A percentile compares a stretch with the other conserved stretches of the same genome.
phyloP scores from a whole-genome alignment of 2,113 vertebrate genomes.

The Tonatia bakeri region DNA sequence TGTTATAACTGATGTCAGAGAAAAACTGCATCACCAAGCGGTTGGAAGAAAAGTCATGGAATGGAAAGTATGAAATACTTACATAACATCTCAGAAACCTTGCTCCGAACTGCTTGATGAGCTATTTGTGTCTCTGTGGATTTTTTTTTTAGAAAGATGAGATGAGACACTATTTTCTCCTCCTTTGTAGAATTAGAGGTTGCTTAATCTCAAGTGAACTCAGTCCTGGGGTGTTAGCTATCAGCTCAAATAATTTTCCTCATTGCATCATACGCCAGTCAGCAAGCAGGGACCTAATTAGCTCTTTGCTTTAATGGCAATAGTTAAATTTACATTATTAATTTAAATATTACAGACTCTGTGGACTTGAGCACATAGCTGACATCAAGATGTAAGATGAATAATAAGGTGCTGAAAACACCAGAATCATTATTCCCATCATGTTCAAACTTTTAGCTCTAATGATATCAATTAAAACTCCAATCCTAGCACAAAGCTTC shows the following conservation, averaged over 20 bases:
- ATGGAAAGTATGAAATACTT: background rate
- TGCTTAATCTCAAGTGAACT: slow-evolving; percentile 59
- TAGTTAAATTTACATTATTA: slow-evolving; percentile 79
- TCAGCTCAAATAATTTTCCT: slow-evolving; percentile 59
- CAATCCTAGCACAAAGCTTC: slow-evolving; percentile 25
- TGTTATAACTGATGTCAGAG: background rate
- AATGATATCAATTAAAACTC: slow-evolving; percentile 75
- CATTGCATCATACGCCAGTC: slow-evolving; percentile 63
- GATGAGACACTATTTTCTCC: background rate
- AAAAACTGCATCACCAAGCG: slow-evolving; percentile 14
- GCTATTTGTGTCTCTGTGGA: slow-evolving; percentile 27
- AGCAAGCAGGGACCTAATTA: slow-evolving; percentile 80
- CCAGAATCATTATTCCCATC: slow-evolving; percentile 57
- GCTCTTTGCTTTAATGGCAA: slow-evolving; percentile 80
- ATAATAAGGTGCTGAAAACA: slow-evolving; percentile 65
- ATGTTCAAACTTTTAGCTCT: slow-evolving; percentile 66
- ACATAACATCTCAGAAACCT: slow-evolving; percentile 27
- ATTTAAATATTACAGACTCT: slow-evolving; percentile 78
- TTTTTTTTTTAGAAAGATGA: slow-evolving; percentile 45
- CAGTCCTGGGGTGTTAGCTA: slow-evolving; percentile 56
- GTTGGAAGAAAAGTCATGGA: slow-evolving; percentile 17
- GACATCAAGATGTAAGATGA: slow-evolving; percentile 74
- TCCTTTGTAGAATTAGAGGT: slow-evolving; percentile 51
- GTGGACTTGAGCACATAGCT: slow-evolving; percentile 73
- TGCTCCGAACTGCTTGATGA: slow-evolving; percentile 32